A percentile compares a stretch with the other conserved stretches of the same genome.
Conservation (phyloP, 2,113 vertebrate species). For the Stegastes partitus region DNA sequence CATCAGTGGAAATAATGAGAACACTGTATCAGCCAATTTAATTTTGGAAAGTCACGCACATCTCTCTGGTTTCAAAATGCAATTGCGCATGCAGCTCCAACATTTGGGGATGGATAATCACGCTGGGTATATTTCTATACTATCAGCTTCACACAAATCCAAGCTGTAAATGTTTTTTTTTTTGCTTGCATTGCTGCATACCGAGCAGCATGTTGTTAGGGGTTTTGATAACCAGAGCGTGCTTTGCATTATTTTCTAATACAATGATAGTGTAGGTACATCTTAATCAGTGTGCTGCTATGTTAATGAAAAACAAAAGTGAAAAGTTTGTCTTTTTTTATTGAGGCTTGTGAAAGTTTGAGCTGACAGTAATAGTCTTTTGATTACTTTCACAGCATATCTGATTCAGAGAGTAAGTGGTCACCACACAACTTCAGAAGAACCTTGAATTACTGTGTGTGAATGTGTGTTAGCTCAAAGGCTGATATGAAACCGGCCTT, state of each 20-base stretch:
- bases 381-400: conserved; percentile 20
- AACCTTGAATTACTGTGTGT: neutral
- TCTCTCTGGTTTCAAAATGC: conserved; percentile 1
- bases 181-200: neutral
- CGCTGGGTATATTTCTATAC: neutral
- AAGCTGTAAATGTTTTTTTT: neutral
- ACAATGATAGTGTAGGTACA: neutral
- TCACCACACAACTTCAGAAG: neutral
- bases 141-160: neutral
- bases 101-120: conserved; percentile 4
- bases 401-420: neutral
- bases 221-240: neutral
- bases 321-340: conserved; percentile 2
- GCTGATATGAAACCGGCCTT: neutral
- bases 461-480: neutral
- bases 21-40: conserved; percentile 25
- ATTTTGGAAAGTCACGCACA: conserved; percentile 31
- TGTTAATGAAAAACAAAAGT: conserved; percentile 1
- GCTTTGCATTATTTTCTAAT: conserved; percentile 5
- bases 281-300: conserved; percentile 1
- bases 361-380: neutral
- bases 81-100: conserved; percentile 3
- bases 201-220: neutral
- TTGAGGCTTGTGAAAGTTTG: neutral
- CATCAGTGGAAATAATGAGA: conserved; percentile 50